Evolutionary conservation across 2,797 vertebrate genomes (phyloP).

Genomic region (Takifugu rubripes): DNA sequence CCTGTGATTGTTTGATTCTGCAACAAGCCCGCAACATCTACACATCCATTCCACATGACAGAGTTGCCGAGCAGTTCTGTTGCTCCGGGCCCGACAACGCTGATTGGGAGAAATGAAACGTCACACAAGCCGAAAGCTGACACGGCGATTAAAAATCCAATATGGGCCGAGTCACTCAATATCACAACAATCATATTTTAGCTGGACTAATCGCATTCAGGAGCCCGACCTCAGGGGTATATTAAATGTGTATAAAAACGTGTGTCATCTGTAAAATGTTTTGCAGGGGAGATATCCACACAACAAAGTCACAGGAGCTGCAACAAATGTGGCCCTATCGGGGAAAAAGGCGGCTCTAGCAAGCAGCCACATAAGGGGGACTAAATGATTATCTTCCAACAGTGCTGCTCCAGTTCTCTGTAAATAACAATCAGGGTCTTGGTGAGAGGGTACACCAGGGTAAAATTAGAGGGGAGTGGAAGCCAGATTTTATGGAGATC

Average conservation of each 20-base stretch:
- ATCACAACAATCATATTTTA: conserved; percentile 54
- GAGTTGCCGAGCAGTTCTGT: conserved; percentile 1
- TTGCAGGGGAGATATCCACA: conserved; percentile 45
- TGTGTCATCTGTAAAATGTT: conserved; percentile 48
- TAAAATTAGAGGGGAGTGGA: conserved; percentile 59
- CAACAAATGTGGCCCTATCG: conserved; percentile 51
- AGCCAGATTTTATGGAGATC: conserved; percentile 47
- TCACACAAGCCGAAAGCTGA: conserved; percentile 19
- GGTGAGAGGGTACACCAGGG: conserved; percentile 47
- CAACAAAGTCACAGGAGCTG: conserved; percentile 22
- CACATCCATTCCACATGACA: neutral
- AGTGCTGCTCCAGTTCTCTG: conserved; percentile 46
- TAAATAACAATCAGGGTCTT: conserved; percentile 59
- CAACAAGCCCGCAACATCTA: too few relatives aligned
- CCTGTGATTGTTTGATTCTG: neutral
- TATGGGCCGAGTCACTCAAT: conserved; percentile 44
- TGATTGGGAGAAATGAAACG: conserved; percentile 23
- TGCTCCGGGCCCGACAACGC: conserved; percentile 1
- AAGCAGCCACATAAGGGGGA: conserved; percentile 61
- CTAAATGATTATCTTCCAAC: conserved; percentile 72
- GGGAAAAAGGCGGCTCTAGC: conserved; percentile 59
- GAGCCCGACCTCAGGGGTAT: conserved; percentile 50
- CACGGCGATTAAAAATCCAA: conserved; percentile 53
- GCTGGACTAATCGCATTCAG: conserved; percentile 56
- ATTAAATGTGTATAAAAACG: conserved; percentile 57